Percentiles rank a stretch among this genome's conserved stretches.
Evolutionary conservation across 2,888 invertebrate genomes (phyloP).

Genomic region (Agapostemon virescens): DNA sequence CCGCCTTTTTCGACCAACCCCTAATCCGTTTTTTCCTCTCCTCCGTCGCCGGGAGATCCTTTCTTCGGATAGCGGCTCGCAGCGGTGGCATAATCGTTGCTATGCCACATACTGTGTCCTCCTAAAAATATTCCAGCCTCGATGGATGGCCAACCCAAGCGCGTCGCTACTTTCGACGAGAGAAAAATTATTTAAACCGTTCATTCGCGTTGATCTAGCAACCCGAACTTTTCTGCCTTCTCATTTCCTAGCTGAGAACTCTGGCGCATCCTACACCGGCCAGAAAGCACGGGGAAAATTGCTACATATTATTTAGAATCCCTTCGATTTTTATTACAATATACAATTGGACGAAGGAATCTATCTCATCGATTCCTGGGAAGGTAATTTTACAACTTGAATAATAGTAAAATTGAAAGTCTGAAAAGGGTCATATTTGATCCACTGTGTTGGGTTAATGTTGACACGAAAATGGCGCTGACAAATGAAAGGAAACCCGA

Average conservation of each 20-base stretch:
- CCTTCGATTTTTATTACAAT: too few relatives aligned
- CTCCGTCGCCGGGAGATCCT: slow-evolving; percentile 35
- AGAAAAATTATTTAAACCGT: background rate
- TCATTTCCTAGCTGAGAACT: background rate
- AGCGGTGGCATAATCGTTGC: slow-evolving; percentile 61
- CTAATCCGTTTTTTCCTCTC: slow-evolving; percentile 63
- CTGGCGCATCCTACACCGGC: background rate
- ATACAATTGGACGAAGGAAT: too few relatives aligned
- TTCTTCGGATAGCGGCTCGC: slow-evolving; percentile 62
- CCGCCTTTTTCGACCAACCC: slow-evolving; percentile 63
- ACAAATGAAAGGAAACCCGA: too few relatives aligned
- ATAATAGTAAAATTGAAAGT: too few relatives aligned
- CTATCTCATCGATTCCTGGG: too few relatives aligned
- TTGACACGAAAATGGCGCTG: too few relatives aligned
- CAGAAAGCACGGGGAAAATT: background rate
- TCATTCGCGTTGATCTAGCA: too few relatives aligned
- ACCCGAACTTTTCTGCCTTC: too few relatives aligned
- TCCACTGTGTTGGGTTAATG: too few relatives aligned
- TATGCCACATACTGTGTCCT: slow-evolving; percentile 28
- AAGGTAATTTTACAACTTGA: too few relatives aligned
- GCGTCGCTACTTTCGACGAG: background rate
- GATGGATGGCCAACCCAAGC: background rate
- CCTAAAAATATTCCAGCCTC: slow-evolving; percentile 63
- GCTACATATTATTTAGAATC: too few relatives aligned
- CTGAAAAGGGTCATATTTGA: too few relatives aligned